phyloP scores from a whole-genome alignment of 2,113 vertebrate genomes.

The Symphodus melops region DNA sequence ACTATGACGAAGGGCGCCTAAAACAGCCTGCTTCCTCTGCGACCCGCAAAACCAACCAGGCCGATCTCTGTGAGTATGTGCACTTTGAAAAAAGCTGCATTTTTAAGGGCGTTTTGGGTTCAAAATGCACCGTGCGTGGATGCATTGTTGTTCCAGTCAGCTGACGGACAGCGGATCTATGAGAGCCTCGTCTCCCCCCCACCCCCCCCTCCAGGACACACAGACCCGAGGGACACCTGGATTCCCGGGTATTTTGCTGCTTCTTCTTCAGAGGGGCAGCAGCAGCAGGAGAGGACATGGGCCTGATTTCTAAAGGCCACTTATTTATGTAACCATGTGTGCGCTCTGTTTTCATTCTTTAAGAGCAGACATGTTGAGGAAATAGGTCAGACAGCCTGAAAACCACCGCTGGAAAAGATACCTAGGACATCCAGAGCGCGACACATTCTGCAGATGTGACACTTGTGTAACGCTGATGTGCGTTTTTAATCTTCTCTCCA shows the following conservation, averaged over 20 bases:
- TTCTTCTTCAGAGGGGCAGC: constrained; percentile 44
- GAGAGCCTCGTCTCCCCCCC: constrained; percentile 45
- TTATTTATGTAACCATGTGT: constrained; percentile 73
- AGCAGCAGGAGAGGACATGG: constrained; percentile 63
- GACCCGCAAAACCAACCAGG: constrained; percentile 71
- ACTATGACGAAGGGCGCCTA: constrained; percentile 71
- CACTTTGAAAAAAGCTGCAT: constrained; percentile 31
- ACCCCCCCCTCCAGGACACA: no score
- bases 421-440: constrained; percentile 19
- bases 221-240: constrained; percentile 52
- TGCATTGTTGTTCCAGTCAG: constrained; percentile 49
- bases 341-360: constrained; percentile 47
- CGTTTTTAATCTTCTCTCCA: neutral
- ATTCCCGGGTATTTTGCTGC: constrained; percentile 55
- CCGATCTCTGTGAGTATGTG: constrained; percentile 81
- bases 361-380: constrained; percentile 64
- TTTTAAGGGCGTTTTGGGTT: constrained; percentile 34
- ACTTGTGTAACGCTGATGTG: constrained; percentile 5
- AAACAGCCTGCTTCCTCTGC: constrained; percentile 41
- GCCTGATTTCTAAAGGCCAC: constrained; percentile 72
- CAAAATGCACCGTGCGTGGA: constrained; percentile 30
- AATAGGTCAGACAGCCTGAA: constrained; percentile 76
- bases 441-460: constrained; percentile 33
- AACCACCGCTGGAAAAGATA: constrained; percentile 45
- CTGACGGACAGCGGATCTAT: constrained; percentile 60